These are phyloP conservation scores for Tokudaia tokunoshimensis DNA, from an alignment of 2,797 vertebrate genomes.

Conservation along the genomic window DNA sequence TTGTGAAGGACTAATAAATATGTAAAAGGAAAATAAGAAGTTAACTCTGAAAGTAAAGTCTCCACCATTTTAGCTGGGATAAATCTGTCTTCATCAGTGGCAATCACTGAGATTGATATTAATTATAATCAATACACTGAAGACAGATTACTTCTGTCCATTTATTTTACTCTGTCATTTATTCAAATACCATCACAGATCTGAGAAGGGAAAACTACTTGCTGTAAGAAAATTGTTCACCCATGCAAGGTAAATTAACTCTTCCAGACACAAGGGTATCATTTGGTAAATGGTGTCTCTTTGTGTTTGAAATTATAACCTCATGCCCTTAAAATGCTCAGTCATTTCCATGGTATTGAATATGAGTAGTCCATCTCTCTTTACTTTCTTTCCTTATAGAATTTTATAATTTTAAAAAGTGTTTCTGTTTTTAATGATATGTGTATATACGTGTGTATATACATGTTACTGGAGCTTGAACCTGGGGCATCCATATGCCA, in stretches of 20 bases:
- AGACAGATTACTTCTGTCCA: conserved; percentile 63
- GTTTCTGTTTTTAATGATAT: background rate
- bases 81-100: conserved; percentile 73
- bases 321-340: background rate
- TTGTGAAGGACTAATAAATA: conserved; percentile 76
- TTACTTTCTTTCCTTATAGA: background rate
- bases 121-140: conserved; percentile 73
- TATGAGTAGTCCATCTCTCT: background rate
- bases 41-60: conserved; percentile 67
- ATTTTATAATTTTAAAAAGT: background rate
- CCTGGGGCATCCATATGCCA: background rate
- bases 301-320: background rate
- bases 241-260: conserved; percentile 35
- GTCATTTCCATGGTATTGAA: background rate
- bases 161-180: conserved; percentile 61
- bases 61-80: conserved; percentile 56
- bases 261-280: background rate
- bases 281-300: background rate
- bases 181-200: conserved; percentile 44
- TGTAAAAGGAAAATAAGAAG: conserved; percentile 76
- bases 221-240: background rate
- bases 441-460: too few species aligned
- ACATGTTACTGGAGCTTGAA: background rate
- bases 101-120: conserved; percentile 76
- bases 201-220: conserved; percentile 33